Base-by-base conservation (phyloP, 2,888 invertebrate genomes). In the Tortricodes alternella region DNA sequence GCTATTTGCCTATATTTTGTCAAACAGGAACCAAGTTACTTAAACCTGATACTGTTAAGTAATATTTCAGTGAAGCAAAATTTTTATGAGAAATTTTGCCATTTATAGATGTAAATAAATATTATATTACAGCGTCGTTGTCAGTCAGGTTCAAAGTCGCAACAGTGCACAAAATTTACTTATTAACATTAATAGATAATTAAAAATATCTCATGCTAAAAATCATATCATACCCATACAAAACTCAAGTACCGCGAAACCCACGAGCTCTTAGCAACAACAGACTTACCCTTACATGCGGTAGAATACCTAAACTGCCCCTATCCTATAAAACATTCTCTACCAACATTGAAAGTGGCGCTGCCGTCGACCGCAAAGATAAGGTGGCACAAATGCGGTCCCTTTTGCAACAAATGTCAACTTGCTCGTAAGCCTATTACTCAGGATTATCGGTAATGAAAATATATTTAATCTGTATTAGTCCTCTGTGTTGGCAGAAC, bases 341-440 rank as follows among this genome's bases (percentile, higher is more conserved):
- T 4, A 7, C 18, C 9, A 8, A 8, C 7, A 19, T 32, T 6
- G 15, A 23, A 29, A 53, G 8, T 6, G 38, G 38, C 21, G 37
- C 29, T 29, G 15, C 32, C 11, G 6, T 6, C 9, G n/a, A 23
- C n/a, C 16, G 53, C 34, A 48, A 48, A 46, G 19, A 34, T 24
- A 53, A 46, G 24, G 46, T 55, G 35, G 55, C 16, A 21, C 3
- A 41, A 48, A 19, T 37, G 29, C 34, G 27, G 41, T 48, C 55
- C 55, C 56, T 56, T 56, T 56, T 56, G 56, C 50, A 41, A 56
- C 56, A 56, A 56, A 56, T 56, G 56, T 56, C 56, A 56, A 56
- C 56, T 56, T 55, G 49, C 29, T 41, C 41, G 48, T 56, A 56
- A 56, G 49, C 56, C 56, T 56, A 56, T 56, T 56, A 56, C 56